These are phyloP conservation scores for Antheraea yamamai DNA, from an alignment of 2,888 invertebrate genomes.

Conservation along the genomic window DNA sequence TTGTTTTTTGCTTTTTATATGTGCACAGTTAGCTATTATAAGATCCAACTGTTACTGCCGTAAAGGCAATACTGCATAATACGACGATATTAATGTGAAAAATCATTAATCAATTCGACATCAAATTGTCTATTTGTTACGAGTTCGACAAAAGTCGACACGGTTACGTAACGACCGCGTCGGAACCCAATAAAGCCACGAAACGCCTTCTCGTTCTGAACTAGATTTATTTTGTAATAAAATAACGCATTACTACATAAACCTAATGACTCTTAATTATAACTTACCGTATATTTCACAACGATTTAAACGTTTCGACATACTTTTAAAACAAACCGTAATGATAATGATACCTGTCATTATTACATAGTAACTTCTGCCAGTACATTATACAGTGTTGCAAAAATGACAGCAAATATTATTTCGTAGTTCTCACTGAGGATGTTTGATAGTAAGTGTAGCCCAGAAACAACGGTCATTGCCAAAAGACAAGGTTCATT, in stretches of 20 bases:
- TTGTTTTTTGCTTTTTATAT: too few species aligned
- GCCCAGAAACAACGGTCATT: neutral
- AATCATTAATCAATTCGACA: neutral
- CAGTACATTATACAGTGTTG: neutral
- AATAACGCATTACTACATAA: conserved; percentile 2
- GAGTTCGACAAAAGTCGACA: neutral
- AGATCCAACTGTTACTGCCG: too few species aligned
- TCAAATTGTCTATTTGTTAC: neutral
- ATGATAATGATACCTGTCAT: neutral
- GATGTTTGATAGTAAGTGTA: neutral
- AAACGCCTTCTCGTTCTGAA: neutral
- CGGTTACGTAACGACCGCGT: neutral
- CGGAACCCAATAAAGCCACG: neutral
- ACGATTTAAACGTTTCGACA: neutral
- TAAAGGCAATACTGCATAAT: neutral
- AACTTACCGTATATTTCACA: conserved; percentile 1
- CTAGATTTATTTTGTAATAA: conserved; percentile 6
- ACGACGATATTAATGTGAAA: neutral
- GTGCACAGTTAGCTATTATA: too few species aligned
- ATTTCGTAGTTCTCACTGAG: neutral
- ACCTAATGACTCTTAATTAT: neutral
- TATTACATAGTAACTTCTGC: neutral
- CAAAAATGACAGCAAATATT: neutral
- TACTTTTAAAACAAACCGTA: conserved; percentile 8
- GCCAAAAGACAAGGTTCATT: neutral